These are phyloP conservation scores for Dolichotis patagonum DNA, from an alignment of 2,113 vertebrate genomes.

Conservation along the genomic window DNA sequence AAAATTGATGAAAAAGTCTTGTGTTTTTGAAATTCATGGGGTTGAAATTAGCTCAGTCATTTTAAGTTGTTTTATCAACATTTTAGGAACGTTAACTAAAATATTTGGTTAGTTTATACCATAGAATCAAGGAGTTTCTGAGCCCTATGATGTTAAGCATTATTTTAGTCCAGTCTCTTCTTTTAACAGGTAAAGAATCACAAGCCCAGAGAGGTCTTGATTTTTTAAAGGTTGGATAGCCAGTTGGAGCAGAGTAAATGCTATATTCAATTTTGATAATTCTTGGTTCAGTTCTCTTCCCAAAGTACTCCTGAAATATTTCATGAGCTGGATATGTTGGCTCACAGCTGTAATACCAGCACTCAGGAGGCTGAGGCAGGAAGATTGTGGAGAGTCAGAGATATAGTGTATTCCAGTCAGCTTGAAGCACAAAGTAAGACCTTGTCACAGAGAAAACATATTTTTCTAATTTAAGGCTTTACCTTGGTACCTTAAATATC, in stretches of 20 bases:
- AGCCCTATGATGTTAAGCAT: background rate
- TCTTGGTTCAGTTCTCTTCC: background rate
- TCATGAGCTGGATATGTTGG: background rate
- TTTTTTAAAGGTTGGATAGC: constrained; percentile 15
- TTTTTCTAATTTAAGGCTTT: background rate
- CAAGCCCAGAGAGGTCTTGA: background rate
- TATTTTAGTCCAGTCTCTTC: background rate
- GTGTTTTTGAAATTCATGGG: constrained; percentile 60
- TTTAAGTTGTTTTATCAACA: constrained; percentile 73
- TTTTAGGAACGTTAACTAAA: constrained; percentile 70
- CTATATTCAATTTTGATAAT: background rate
- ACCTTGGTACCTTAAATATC: background rate
- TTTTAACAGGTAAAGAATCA: background rate
- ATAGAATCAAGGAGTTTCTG: constrained; percentile 42
- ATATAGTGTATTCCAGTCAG: background rate
- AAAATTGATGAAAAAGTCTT: constrained; percentile 48
- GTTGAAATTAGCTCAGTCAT: constrained; percentile 58
- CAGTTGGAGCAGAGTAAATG: background rate
- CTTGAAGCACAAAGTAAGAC: background rate
- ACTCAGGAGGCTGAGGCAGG: background rate
- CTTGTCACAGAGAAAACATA: background rate
- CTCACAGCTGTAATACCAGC: background rate
- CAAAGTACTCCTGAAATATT: background rate
- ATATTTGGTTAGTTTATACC: constrained; percentile 56
- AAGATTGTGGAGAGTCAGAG: background rate